Evolutionary conservation across 2,888 invertebrate genomes (phyloP).

Genomic region (Crematogaster levior): DNA sequence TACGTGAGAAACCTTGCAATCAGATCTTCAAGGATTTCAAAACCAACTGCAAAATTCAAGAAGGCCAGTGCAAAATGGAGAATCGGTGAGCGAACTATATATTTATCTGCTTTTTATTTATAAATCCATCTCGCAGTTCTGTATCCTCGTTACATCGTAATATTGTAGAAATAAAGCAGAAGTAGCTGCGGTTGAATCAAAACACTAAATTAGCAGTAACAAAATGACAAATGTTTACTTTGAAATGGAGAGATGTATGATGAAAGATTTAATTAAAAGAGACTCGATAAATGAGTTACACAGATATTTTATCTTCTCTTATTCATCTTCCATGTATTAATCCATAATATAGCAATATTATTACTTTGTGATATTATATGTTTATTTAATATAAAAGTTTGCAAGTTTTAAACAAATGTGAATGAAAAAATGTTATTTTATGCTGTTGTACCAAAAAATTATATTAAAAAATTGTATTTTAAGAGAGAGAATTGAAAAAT

Average conservation of each 20-base stretch:
- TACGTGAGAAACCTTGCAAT: constrained; percentile 92
- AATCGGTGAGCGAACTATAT: constrained; percentile 90
- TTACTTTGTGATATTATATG: neutral
- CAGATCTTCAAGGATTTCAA: constrained; percentile 95
- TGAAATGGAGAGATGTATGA: neutral
- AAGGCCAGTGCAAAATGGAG: constrained; percentile 95
- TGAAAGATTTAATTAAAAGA: constrained; percentile 32
- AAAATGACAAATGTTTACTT: constrained; percentile 22
- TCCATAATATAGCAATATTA: neutral
- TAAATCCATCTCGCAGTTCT: neutral
- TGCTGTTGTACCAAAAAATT: neutral
- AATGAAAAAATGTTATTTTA: constrained; percentile 12
- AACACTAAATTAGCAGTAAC: constrained; percentile 19
- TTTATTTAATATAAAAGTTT: constrained; percentile 13
- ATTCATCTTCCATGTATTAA: neutral
- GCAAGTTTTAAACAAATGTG: constrained; percentile 3
- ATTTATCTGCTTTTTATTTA: constrained; percentile 37
- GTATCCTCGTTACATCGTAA: neutral
- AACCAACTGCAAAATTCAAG: constrained; percentile 94
- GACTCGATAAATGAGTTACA: neutral
- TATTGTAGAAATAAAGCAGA: neutral
- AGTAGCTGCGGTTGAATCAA: neutral
- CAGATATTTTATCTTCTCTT: constrained; percentile 19
- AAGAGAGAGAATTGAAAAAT: neutral
- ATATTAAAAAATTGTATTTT: neutral